Conservation (phyloP, 2,888 invertebrate genomes). For the Embidobia sp. region DNA sequence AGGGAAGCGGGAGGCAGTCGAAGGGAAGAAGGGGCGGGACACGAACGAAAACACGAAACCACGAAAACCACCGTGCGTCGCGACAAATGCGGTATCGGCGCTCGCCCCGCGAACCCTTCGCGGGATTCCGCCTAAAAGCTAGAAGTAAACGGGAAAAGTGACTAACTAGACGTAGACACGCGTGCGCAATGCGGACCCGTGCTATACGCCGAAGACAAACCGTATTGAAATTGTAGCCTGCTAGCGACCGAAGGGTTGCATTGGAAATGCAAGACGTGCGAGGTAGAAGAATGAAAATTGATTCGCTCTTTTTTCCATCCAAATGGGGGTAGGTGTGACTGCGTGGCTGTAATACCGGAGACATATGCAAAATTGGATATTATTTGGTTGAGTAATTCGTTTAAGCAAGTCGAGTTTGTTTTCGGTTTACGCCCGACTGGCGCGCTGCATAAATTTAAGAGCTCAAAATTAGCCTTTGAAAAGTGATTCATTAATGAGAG, state of each 20-base stretch:
- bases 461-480: neutral
- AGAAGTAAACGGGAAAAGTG: slow-evolving; percentile 72
- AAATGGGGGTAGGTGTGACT: neutral
- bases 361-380: slow-evolving; percentile 12
- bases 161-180: slow-evolving; percentile 74
- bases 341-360: neutral
- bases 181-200: slow-evolving; percentile 65
- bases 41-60: slow-evolving; percentile 63
- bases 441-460: neutral
- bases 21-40: slow-evolving; percentile 27
- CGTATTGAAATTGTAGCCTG: slow-evolving; percentile 48
- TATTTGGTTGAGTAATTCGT: neutral
- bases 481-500: slow-evolving; percentile 3
- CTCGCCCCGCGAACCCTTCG: slow-evolving; percentile 15
- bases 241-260: slow-evolving; percentile 29
- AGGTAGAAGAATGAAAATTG: slow-evolving; percentile 38
- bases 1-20: slow-evolving; percentile 32
- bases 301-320: slow-evolving; percentile 26
- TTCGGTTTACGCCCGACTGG: slow-evolving; percentile 1
- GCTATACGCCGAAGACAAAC: slow-evolving; percentile 27
- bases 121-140: slow-evolving; percentile 58
- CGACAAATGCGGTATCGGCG: slow-evolving; percentile 13
- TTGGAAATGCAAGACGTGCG: slow-evolving; percentile 43
- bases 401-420: slow-evolving; percentile 15
- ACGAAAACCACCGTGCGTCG: slow-evolving; percentile 55